Conservation (phyloP, 2,888 invertebrate species). For the Drosophila prolongata region DNA sequence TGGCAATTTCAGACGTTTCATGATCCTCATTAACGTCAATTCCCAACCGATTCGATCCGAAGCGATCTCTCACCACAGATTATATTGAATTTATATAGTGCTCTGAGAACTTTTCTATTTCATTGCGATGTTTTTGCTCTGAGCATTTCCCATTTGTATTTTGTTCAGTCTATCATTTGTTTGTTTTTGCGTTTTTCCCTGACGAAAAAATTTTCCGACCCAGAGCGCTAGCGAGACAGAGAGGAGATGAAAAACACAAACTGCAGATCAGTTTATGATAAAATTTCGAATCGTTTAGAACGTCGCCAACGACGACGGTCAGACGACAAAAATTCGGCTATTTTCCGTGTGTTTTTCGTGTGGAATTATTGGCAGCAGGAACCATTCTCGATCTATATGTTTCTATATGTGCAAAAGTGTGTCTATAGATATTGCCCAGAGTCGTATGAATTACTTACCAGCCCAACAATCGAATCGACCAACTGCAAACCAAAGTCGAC, state of each 20-base stretch:
- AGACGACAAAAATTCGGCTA: slow-evolving; percentile 41
- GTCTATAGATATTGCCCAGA: slow-evolving; percentile 14
- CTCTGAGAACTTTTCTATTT: slow-evolving; percentile 48
- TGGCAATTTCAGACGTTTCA: slow-evolving; percentile 63
- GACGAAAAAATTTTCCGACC: slow-evolving; percentile 52
- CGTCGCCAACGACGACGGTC: slow-evolving; percentile 54
- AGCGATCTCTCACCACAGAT: slow-evolving; percentile 41
- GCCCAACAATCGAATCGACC: slow-evolving; percentile 7
- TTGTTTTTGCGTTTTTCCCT: slow-evolving; percentile 63
- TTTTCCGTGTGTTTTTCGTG: slow-evolving; percentile 31
- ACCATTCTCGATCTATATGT: slow-evolving; percentile 19
- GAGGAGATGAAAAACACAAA: slow-evolving; percentile 51
- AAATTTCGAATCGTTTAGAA: slow-evolving; percentile 82
- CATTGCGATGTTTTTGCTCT: slow-evolving; percentile 38
- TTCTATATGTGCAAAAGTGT: slow-evolving; percentile 17
- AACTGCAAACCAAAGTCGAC: slow-evolving; percentile 20
- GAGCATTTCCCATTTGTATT: slow-evolving; percentile 36
- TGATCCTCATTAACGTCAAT: slow-evolving; percentile 66
- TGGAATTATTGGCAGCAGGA: slow-evolving; percentile 42
- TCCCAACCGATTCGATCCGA: slow-evolving; percentile 48
- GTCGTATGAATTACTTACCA: slow-evolving; percentile 12
- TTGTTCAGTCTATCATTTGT: slow-evolving; percentile 43
- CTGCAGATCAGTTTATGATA: slow-evolving; percentile 82
- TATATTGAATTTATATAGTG: slow-evolving; percentile 40
- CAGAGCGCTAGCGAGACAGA: slow-evolving; percentile 44